These are phyloP conservation scores for Sycobia sp. DNA, from an alignment of 1,140 invertebrate genomes.

Conservation along the genomic window DNA sequence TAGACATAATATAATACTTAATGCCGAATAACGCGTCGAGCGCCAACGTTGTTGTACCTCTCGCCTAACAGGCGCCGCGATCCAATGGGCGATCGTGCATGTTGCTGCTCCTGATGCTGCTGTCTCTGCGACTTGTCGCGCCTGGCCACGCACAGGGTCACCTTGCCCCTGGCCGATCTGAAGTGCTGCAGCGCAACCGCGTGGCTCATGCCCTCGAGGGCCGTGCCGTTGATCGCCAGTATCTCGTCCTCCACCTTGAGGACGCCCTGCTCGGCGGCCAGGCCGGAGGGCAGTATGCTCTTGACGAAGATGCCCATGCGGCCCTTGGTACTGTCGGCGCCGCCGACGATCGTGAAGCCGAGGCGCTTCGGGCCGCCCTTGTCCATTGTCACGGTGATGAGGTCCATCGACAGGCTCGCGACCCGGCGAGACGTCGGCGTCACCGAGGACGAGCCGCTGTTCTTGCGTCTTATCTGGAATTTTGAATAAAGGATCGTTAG, in stretches of 20 bases:
- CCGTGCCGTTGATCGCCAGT: conserved; percentile 67
- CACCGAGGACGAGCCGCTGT: conserved; percentile 37
- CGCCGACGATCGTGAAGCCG: conserved; percentile 78
- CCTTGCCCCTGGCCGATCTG: conserved; percentile 67
- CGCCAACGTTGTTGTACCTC: too few species aligned
- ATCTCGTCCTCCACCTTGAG: conserved; percentile 72
- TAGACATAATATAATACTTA: too few species aligned
- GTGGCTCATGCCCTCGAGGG: conserved; percentile 68
- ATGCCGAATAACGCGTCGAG: too few species aligned
- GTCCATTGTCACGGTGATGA: conserved; percentile 59
- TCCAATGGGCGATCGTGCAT: too few species aligned
- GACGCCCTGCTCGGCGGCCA: conserved; percentile 70
- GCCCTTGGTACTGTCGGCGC: conserved; percentile 72
- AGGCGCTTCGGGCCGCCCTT: conserved; percentile 72
- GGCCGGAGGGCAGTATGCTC: conserved; percentile 70
- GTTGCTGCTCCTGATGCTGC: background rate
- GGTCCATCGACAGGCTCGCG: conserved; percentile 49
- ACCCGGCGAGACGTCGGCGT: conserved; percentile 38
- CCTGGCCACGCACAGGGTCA: conserved; percentile 67
- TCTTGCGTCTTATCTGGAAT: too few species aligned
- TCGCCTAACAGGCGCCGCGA: too few species aligned
- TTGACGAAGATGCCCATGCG: conserved; percentile 76
- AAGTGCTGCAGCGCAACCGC: conserved; percentile 69
- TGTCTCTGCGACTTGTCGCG: conserved; percentile 56
- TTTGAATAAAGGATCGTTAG: too few species aligned